A percentile compares a stretch with the other conserved stretches of the same genome.
phyloP scores from a whole-genome alignment of 1,140 invertebrate genomes.

The Venustaconcha ellipsiformis region DNA sequence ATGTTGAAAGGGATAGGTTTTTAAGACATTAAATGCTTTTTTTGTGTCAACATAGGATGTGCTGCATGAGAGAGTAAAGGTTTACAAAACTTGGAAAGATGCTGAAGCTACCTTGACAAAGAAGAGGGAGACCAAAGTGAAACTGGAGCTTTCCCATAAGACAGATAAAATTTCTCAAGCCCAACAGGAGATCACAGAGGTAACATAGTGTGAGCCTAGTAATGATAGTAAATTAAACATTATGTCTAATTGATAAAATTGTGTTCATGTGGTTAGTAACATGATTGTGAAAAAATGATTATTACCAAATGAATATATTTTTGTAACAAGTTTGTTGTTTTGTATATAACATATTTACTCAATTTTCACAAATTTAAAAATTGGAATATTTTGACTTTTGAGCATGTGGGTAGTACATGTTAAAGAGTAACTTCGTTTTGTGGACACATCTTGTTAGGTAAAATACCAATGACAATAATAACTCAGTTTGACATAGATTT shows the following conservation, averaged over 20 bases:
- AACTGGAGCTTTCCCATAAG: constrained; percentile 88
- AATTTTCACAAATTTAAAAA: neutral
- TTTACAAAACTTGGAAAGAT: constrained; percentile 98
- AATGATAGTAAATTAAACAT: neutral
- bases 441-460: too few relatives aligned
- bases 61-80: constrained; percentile 98
- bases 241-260: neutral
- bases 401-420: too few relatives aligned
- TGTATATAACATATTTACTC: neutral
- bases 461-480: too few relatives aligned
- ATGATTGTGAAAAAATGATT: neutral
- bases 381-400: neutral
- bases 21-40: too few relatives aligned
- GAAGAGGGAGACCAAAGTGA: constrained; percentile 93
- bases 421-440: too few relatives aligned
- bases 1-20: too few relatives aligned
- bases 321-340: neutral
- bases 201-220: constrained; percentile 64
- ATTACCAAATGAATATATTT: neutral
- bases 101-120: constrained; percentile 94
- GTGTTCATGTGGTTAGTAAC: neutral
- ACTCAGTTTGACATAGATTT: too few relatives aligned
- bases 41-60: constrained; percentile 77
- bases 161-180: constrained; percentile 91
- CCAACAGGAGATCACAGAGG: constrained; percentile 91